These are phyloP conservation scores for Varroa destructor DNA, from an alignment of 1,140 invertebrate genomes.

Conservation along the genomic window DNA sequence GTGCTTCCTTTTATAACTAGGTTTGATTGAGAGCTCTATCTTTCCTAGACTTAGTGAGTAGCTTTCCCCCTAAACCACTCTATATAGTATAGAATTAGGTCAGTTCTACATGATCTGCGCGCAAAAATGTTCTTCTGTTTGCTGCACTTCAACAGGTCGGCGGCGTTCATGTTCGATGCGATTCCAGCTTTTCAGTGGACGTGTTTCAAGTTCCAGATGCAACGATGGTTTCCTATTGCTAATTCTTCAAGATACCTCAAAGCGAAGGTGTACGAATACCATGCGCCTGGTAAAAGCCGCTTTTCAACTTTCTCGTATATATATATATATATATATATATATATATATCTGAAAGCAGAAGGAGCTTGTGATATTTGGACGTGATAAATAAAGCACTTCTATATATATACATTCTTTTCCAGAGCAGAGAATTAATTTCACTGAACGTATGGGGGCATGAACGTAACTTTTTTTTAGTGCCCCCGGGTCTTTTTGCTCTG, in stretches of 20 bases:
- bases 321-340: background rate
- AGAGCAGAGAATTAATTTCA: background rate
- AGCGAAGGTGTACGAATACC: constrained; percentile 44
- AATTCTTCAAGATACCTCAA: constrained; percentile 43
- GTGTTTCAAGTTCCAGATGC: constrained; percentile 42
- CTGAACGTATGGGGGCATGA: too few relatives aligned
- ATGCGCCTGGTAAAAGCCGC: constrained; percentile 42
- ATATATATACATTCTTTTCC: background rate
- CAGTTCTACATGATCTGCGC: too few relatives aligned
- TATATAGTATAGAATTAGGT: too few relatives aligned
- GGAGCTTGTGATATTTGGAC: constrained; percentile 4
- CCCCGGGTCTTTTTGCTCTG: too few relatives aligned
- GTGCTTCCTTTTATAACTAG: too few relatives aligned
- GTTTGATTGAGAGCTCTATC: too few relatives aligned
- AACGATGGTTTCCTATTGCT: constrained; percentile 45
- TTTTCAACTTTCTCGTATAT: constrained; percentile 1
- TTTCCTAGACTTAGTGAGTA: too few relatives aligned
- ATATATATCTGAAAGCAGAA: background rate
- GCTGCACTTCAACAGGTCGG: constrained; percentile 32
- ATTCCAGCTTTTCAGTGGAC: constrained; percentile 41
- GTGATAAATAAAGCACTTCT: background rate
- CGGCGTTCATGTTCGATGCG: constrained; percentile 35
- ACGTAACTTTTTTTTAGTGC: too few relatives aligned
- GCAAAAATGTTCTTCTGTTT: background rate
- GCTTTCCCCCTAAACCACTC: too few relatives aligned